Conservation (phyloP, 2,113 vertebrate genomes). For the Amblyopsis rosae region DNA sequence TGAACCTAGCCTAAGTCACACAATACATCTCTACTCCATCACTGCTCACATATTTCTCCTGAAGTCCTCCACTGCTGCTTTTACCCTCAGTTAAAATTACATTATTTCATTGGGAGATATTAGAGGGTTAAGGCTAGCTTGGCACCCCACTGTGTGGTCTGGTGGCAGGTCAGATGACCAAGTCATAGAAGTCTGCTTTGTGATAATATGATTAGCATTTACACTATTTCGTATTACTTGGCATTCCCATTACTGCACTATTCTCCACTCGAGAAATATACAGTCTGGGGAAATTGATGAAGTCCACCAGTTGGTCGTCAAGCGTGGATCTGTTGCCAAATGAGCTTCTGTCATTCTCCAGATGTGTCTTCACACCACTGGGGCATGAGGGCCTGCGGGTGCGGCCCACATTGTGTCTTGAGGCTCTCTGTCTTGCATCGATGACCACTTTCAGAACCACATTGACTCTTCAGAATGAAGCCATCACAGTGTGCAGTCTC, state of each 20-base stretch:
- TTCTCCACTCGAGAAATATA: constrained; percentile 56
- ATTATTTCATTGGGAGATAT: constrained; percentile 54
- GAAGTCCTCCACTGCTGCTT: constrained; percentile 56
- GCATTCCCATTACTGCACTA: constrained; percentile 47
- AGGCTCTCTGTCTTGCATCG: constrained; percentile 44
- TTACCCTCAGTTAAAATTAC: constrained; percentile 46
- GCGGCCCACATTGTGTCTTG: constrained; percentile 50
- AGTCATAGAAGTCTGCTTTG: constrained; percentile 51
- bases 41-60: constrained; percentile 49
- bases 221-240: constrained; percentile 58
- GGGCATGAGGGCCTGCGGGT: constrained; percentile 47
- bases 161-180: constrained; percentile 29
- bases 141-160: constrained; percentile 34
- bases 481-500: constrained; percentile 43
- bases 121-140: constrained; percentile 23
- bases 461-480: constrained; percentile 44
- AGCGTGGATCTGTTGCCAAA: constrained; percentile 43
- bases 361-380: constrained; percentile 40
- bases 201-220: constrained; percentile 63
- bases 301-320: constrained; percentile 58
- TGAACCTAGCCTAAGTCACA: constrained; percentile 44
- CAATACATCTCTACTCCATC: constrained; percentile 48
- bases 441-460: constrained; percentile 56
- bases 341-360: constrained; percentile 60
- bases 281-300: constrained; percentile 65